Conservation (phyloP, 1,140 invertebrate genomes). For the Hirudo medicinalis region DNA sequence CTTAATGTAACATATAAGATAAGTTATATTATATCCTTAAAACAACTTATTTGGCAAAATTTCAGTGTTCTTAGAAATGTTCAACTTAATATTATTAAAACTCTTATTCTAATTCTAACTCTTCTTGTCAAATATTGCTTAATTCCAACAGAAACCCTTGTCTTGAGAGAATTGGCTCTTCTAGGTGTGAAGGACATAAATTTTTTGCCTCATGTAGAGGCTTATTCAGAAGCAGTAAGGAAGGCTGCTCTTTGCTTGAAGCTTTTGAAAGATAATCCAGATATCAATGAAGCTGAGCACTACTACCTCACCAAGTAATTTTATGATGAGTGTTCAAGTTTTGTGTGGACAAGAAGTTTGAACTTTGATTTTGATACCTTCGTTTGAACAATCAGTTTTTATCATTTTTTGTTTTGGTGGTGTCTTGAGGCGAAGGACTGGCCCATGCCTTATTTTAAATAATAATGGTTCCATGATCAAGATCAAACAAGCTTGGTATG, state of each 20-base stretch:
- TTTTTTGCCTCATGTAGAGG: conserved; percentile 5
- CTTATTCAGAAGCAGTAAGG: neutral
- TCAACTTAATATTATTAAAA: too few relatives aligned
- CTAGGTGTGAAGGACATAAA: neutral
- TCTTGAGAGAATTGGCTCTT: neutral
- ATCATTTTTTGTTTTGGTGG: neutral
- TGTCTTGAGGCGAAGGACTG: neutral
- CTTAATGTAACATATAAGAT: too few relatives aligned
- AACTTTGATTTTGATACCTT: neutral
- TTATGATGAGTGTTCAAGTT: neutral
- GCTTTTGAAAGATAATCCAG: neutral
- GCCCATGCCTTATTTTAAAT: neutral
- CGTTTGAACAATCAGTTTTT: neutral
- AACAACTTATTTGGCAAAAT: too few relatives aligned
- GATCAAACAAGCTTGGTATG: too few relatives aligned
- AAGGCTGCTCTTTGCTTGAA: conserved; percentile 7
- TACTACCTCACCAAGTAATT: neutral
- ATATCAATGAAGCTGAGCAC: neutral
- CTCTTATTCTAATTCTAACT: too few relatives aligned
- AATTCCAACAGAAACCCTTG: conserved; percentile 1
- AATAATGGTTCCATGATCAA: neutral
- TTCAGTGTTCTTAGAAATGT: too few relatives aligned
- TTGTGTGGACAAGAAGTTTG: neutral
- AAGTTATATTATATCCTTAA: too few relatives aligned
- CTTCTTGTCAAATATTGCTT: too few relatives aligned